These are phyloP conservation scores for Hyperoplus immaculatus DNA, from an alignment of 2,797 vertebrate genomes.

Conservation along the genomic window DNA sequence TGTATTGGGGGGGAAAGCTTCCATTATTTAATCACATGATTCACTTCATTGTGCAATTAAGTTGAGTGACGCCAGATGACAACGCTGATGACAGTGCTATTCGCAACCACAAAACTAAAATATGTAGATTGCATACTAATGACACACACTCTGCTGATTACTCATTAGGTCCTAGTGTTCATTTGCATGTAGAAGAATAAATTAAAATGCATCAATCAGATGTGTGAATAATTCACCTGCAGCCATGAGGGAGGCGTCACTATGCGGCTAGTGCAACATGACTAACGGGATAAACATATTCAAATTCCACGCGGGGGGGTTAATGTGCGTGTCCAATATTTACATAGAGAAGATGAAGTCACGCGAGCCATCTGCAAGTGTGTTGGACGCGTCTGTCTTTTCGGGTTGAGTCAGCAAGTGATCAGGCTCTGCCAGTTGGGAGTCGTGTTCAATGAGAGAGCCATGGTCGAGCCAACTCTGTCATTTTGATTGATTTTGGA, in stretches of 20 bases:
- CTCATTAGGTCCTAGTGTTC: constrained; percentile 57
- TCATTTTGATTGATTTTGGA: constrained; percentile 51
- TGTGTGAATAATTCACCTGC: constrained; percentile 49
- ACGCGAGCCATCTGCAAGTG: constrained; percentile 46
- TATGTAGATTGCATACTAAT: constrained; percentile 60
- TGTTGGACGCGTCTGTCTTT: constrained; percentile 44
- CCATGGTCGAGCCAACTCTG: constrained; percentile 19
- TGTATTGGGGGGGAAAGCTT: background rate
- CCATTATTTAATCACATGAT: constrained; percentile 33
- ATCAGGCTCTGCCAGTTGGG: constrained; percentile 30
- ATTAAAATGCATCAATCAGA: constrained; percentile 49
- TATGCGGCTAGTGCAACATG: constrained; percentile 29
- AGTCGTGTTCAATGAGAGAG: constrained; percentile 21
- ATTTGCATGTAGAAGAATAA: constrained; percentile 45
- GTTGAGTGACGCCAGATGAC: constrained; percentile 48
- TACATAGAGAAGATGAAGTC: constrained; percentile 42
- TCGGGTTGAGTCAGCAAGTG: constrained; percentile 28
- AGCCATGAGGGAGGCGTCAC: constrained; percentile 17
- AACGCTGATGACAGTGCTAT: constrained; percentile 41
- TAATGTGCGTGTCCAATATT: constrained; percentile 32
- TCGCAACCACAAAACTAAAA: constrained; percentile 44
- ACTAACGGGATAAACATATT: constrained; percentile 37
- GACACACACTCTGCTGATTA: constrained; percentile 57
- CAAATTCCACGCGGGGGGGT: constrained; percentile 14
- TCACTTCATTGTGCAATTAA: constrained; percentile 52